A percentile compares a stretch with the other conserved stretches of the same genome.
Conservation (phyloP, 1,140 invertebrate species). For the Metopolophium dirhodum region DNA sequence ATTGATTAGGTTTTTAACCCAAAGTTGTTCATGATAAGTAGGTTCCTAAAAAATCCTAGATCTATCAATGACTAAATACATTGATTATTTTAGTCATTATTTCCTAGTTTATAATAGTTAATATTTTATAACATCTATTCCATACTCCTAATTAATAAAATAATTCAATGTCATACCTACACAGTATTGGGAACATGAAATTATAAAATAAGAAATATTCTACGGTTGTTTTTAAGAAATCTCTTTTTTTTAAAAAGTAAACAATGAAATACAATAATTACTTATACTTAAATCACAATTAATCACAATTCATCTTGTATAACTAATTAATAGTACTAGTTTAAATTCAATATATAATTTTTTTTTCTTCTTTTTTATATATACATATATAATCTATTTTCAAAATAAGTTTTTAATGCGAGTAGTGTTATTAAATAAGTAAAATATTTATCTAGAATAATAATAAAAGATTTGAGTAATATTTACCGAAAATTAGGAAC, state of each 20-base stretch:
- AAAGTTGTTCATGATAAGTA: no score
- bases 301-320: no score
- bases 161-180: neutral
- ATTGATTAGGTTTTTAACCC: no score
- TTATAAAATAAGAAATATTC: neutral
- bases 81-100: neutral
- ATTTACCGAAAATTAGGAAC: conserved; percentile 67
- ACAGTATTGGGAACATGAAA: neutral
- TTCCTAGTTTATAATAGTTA: neutral
- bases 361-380: no score
- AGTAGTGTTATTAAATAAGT: neutral
- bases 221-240: no score
- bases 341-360: no score
- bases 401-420: neutral
- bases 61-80: no score
- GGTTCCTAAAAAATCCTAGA: no score
- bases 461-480: conserved; percentile 16
- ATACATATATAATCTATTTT: neutral
- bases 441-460: neutral
- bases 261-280: no score
- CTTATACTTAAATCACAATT: no score
- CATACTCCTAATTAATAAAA: neutral
- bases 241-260: no score
- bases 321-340: no score
- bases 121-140: neutral